phyloP scores from a whole-genome alignment of 2,113 vertebrate species.

The Ctenodactylus gundi region DNA sequence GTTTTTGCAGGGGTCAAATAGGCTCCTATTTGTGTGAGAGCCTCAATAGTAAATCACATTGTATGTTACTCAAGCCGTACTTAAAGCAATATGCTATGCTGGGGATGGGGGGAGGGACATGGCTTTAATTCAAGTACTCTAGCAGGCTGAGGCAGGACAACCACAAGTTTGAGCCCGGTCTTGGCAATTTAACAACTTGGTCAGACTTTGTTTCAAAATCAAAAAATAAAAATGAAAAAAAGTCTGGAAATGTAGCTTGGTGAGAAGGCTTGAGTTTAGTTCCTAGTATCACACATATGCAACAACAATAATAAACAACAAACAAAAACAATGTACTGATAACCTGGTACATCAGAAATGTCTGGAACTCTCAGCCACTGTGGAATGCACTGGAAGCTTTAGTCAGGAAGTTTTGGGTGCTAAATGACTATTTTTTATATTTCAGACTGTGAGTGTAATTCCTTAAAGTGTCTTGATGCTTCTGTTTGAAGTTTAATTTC shows the following conservation, averaged over 20 bases:
- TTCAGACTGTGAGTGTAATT: not conserved
- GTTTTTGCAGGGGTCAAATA: not conserved
- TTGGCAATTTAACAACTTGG: not conserved
- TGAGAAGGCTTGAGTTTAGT: not conserved
- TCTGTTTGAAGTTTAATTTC: slow-evolving; percentile 10
- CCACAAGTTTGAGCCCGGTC: not conserved
- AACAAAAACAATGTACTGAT: not conserved
- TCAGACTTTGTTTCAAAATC: not conserved
- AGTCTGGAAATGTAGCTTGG: not conserved
- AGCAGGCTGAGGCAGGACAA: not conserved
- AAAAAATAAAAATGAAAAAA: not conserved
- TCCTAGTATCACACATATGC: not conserved
- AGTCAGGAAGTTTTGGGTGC: not conserved
- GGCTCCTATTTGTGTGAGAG: not conserved
- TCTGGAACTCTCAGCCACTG: not conserved
- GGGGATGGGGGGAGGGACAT: not conserved
- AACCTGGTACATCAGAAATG: no score
- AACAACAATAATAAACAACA: not conserved
- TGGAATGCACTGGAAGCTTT: not conserved
- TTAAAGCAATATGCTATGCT: not conserved
- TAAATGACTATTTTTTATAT: not conserved
- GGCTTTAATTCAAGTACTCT: not conserved
- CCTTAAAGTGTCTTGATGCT: not conserved
- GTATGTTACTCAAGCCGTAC: no score
- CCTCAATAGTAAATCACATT: not conserved